phyloP scores from a whole-genome alignment of 2,113 vertebrate species.

The Cisticola juncidis region DNA sequence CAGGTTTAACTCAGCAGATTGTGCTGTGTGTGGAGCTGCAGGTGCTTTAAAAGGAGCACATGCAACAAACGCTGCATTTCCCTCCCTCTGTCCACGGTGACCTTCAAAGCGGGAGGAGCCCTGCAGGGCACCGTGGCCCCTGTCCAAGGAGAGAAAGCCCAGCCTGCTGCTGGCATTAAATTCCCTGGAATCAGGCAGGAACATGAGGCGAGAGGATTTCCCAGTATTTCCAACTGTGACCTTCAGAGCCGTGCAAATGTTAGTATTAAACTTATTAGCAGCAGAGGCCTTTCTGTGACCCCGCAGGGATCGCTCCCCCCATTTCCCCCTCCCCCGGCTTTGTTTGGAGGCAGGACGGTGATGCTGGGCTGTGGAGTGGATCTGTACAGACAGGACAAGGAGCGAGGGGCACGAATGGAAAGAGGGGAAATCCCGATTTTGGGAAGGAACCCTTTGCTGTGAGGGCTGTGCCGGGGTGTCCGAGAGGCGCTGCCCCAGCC shows the following conservation, averaged over 20 bases:
- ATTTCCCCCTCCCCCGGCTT: neutral
- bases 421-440: neutral
- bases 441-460: neutral
- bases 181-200: neutral
- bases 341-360: neutral
- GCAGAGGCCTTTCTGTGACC: neutral
- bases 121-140: neutral
- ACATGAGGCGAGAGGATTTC: slow-evolving; percentile 46
- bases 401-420: neutral
- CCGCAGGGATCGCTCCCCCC: neutral
- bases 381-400: neutral
- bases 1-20: neutral
- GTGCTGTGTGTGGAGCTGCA: neutral
- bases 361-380: neutral
- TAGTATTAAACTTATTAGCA: neutral
- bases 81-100: neutral
- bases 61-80: neutral
- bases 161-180: slow-evolving; percentile 24
- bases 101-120: slow-evolving; percentile 1
- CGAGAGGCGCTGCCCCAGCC: neutral
- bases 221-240: slow-evolving; percentile 48
- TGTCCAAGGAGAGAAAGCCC: slow-evolving; percentile 1
- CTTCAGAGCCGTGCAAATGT: slow-evolving; percentile 2
- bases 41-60: neutral
- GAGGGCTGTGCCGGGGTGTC: neutral